Evolutionary conservation across 2,888 invertebrate species (phyloP).

Genomic region (Alentia gelatinosa): DNA sequence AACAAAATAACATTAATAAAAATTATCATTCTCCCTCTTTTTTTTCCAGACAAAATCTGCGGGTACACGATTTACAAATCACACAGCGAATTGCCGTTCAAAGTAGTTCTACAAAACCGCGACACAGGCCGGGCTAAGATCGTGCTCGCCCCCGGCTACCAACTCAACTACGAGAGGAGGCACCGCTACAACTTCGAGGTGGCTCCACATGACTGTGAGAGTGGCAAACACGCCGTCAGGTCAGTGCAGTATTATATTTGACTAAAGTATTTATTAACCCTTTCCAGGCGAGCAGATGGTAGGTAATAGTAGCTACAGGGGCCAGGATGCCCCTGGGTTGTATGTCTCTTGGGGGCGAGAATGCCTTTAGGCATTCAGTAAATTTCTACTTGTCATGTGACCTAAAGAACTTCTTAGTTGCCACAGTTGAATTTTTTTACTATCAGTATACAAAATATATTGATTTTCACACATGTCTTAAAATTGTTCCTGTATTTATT

Average conservation of each 20-base stretch:
- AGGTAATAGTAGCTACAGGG: no score
- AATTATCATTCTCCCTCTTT: slow-evolving; percentile 31
- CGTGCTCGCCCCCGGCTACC: slow-evolving; percentile 71
- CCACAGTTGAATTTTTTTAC: no score
- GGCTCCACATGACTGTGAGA: slow-evolving; percentile 93
- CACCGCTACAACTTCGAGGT: slow-evolving; percentile 98
- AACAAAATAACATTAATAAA: neutral
- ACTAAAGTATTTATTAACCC: no score
- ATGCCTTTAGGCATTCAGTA: no score
- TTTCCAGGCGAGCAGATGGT: no score
- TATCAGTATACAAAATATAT: no score
- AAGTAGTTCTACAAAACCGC: slow-evolving; percentile 71
- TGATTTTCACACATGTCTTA: no score
- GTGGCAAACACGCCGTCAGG: slow-evolving; percentile 82
- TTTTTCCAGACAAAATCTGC: slow-evolving; percentile 75
- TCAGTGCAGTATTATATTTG: slow-evolving; percentile 29
- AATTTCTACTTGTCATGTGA: no score
- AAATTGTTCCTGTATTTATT: no score
- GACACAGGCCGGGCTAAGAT: slow-evolving; percentile 74
- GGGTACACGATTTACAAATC: slow-evolving; percentile 73
- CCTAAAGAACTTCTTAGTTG: no score
- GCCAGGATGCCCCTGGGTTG: no score
- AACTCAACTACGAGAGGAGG: slow-evolving; percentile 95
- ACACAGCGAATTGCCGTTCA: slow-evolving; percentile 72
- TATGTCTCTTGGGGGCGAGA: no score